Percentiles rank a stretch among this genome's conserved stretches.
Evolutionary conservation across 2,113 vertebrate genomes (phyloP).

Genomic region (Corythaixoides concolor): DNA sequence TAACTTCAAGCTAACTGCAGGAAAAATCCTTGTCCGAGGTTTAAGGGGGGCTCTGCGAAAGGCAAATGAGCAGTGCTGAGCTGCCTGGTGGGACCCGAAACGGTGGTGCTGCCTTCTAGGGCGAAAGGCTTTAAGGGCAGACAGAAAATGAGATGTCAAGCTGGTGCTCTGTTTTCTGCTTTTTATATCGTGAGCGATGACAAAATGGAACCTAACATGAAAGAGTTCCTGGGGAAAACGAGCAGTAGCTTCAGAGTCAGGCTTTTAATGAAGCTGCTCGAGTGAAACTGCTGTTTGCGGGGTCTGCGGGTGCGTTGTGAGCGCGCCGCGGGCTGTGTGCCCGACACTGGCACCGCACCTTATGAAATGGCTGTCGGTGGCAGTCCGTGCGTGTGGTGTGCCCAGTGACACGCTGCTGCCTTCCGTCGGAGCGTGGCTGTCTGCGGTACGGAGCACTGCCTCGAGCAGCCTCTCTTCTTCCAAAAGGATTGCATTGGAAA

Average conservation of each 20-base stretch:
- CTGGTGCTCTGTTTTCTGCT: neutral
- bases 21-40: accelerated
- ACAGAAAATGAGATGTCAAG: neutral
- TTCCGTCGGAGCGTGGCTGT: too few relatives aligned
- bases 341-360: accelerated
- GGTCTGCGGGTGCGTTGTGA: neutral
- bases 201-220: neutral
- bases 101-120: neutral
- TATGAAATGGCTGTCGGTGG: neutral
- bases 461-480: too few relatives aligned
- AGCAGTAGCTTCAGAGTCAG: neutral
- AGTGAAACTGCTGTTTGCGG: neutral
- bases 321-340: neutral
- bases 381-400: too few relatives aligned
- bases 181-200: neutral
- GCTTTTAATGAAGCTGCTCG: neutral
- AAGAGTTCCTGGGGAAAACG: neutral
- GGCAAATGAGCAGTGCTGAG: neutral
- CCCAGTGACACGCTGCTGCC: too few relatives aligned
- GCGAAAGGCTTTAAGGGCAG: neutral
- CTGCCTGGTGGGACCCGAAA: too few relatives aligned
- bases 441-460: too few relatives aligned
- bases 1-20: neutral
- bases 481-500: too few relatives aligned
- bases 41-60: neutral